Evolutionary conservation across 2,113 vertebrate species (phyloP), one percentile per base, ranked within the genome.

Genomic region (Picathartes gymnocephalus): DNA sequence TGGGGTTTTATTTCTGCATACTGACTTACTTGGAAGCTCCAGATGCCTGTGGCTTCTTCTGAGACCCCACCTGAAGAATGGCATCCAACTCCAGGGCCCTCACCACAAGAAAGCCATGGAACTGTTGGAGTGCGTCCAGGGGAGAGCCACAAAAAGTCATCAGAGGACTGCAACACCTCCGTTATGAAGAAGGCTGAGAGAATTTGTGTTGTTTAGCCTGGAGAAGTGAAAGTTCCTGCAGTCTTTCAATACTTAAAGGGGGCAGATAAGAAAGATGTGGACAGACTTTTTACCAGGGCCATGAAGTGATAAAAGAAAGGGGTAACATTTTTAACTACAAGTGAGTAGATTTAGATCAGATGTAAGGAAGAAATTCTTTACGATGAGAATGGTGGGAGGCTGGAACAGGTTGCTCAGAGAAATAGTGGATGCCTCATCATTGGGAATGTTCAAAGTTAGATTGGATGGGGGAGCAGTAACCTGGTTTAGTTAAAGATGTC

Each of bases 41-140:
- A 68, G 11, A 44, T 83, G 23, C 39, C 56, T 86, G 39, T 66
- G 51, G 37, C n/a, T 70, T 92, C 39, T 80, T 42, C 62, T 31
- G 56, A 88, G n/a, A 85, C 31, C 19, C 3, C 2, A 37, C 22
- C 25, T 53, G 19, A 37, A 65, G 12, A 44, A 42, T 0, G 0
- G 5, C 15, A 17, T 66, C 19, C 50, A 78, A 1, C 16, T 70
- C 57, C 2, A 1, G 9, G 42, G 28, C 17, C 23, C 31, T 37
- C 12, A 23, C 24, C 39, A 82, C 19, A 81, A 54, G 56, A 74
- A 11, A 28, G 42, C 4, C 35, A 15, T 19, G 15, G 20, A 40
- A 15, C 7, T 66, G 22, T 66, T 50, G 31, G 24, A 42, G 5
- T 3, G 3, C 20, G 31, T 81, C 15, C 42, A 62, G 35, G 25